Evolutionary conservation across 2,888 invertebrate species (phyloP).

Genomic region (Andrena bicolor): DNA sequence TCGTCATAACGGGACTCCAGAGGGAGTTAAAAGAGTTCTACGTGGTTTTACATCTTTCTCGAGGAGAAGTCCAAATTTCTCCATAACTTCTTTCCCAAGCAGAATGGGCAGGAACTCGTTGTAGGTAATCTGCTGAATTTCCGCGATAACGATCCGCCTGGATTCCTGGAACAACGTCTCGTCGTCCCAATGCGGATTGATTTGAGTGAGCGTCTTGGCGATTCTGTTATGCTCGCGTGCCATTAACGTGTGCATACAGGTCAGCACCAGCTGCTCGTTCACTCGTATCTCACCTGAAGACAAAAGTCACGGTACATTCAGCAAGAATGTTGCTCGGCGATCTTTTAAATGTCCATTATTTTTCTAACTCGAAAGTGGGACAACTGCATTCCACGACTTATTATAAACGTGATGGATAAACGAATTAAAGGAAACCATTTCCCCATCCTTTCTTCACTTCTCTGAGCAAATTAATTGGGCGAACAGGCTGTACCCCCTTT

Average conservation of each 20-base stretch:
- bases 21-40: background rate
- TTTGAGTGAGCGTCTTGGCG: conserved; percentile 90
- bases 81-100: conserved; percentile 96
- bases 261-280: conserved; percentile 95
- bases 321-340: conserved; percentile 13
- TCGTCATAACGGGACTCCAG: background rate
- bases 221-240: conserved; percentile 96
- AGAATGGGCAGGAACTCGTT: conserved; percentile 96
- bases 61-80: conserved; percentile 94
- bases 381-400: conserved; percentile 17
- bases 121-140: conserved; percentile 95
- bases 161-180: conserved; percentile 96
- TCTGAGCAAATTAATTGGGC: background rate
- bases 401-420: background rate
- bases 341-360: conserved; percentile 4
- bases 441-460: background rate
- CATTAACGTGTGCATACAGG: conserved; percentile 96
- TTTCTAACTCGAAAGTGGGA: background rate
- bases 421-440: background rate
- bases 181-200: conserved; percentile 97
- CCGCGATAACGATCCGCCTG: conserved; percentile 93
- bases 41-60: conserved; percentile 89
- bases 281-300: conserved; percentile 93
- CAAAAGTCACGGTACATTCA: conserved; percentile 25
- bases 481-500: background rate